Percentiles rank a stretch among this genome's conserved stretches.
These are phyloP conservation scores for Rosalia funebris DNA, from an alignment of 2,888 invertebrate genomes.

Conservation along the genomic window DNA sequence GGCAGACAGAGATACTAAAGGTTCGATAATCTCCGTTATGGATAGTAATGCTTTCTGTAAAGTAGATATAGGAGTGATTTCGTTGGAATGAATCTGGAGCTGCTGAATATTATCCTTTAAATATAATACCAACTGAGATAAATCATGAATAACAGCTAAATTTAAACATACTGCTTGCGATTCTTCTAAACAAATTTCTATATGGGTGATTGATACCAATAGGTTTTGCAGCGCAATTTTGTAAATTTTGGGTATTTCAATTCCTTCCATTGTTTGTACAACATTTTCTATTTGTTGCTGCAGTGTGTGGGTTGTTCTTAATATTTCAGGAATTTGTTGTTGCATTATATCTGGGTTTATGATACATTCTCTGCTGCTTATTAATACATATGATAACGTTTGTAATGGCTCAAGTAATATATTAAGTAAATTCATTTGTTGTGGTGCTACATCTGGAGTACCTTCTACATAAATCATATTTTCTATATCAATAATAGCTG, in stretches of 20 bases:
- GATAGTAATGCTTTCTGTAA: background rate
- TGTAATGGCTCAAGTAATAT: background rate
- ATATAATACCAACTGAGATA: constrained; percentile 20
- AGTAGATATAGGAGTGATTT: constrained; percentile 2
- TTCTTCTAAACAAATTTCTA: too few relatives aligned
- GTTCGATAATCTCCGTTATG: background rate
- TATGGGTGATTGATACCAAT: background rate
- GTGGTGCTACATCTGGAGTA: background rate
- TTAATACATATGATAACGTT: background rate
- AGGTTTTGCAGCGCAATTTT: background rate
- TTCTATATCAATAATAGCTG: background rate
- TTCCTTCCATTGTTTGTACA: background rate
- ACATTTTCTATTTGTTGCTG: background rate
- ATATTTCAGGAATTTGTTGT: background rate
- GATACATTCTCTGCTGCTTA: background rate
- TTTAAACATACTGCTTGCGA: too few relatives aligned
- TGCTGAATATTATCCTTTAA: constrained; percentile 23
- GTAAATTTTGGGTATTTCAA: background rate
- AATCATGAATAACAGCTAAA: constrained; percentile 13
- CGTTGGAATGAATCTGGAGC: background rate
- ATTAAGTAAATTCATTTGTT: background rate
- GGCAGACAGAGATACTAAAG: background rate
- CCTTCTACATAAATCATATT: background rate
- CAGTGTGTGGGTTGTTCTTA: background rate
- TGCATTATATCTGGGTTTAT: background rate